Evolutionary conservation across 1,140 invertebrate species (phyloP).

Genomic region (Platyscapa corneri): DNA sequence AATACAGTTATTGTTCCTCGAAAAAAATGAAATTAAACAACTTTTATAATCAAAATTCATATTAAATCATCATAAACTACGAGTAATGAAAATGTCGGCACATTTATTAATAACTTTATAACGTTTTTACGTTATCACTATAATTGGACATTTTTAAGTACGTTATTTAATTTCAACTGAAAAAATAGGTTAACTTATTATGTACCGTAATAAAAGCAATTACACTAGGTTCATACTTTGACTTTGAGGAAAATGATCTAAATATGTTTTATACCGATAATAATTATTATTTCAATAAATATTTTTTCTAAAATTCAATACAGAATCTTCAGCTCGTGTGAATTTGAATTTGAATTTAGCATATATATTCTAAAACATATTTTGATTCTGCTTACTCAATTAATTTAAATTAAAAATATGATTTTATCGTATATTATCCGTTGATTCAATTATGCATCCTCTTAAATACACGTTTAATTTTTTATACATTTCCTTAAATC

Average conservation of each 20-base stretch:
- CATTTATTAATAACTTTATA: constrained; percentile 26
- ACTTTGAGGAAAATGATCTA: background rate
- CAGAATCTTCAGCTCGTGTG: background rate
- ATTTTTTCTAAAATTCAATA: background rate
- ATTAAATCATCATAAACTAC: constrained; percentile 1
- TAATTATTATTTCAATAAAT: background rate
- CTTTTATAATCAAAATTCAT: background rate
- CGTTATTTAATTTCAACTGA: constrained; percentile 1
- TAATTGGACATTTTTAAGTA: constrained; percentile 21
- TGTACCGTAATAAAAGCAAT: constrained; percentile 17
- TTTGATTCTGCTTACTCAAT: background rate
- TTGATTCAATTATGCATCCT: background rate
- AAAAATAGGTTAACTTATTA: constrained; percentile 24
- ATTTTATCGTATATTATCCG: background rate
- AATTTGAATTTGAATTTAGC: background rate
- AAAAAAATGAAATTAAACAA: background rate
- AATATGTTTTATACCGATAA: background rate
- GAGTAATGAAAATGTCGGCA: background rate
- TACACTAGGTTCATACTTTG: background rate
- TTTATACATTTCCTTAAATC: background rate
- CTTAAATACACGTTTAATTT: background rate
- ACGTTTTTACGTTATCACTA: constrained; percentile 9
- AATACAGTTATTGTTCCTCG: background rate
- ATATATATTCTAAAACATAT: background rate
- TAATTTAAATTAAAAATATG: background rate